Conservation (phyloP, 2,888 invertebrate species). For the Sphaerophoria rueppellii region DNA sequence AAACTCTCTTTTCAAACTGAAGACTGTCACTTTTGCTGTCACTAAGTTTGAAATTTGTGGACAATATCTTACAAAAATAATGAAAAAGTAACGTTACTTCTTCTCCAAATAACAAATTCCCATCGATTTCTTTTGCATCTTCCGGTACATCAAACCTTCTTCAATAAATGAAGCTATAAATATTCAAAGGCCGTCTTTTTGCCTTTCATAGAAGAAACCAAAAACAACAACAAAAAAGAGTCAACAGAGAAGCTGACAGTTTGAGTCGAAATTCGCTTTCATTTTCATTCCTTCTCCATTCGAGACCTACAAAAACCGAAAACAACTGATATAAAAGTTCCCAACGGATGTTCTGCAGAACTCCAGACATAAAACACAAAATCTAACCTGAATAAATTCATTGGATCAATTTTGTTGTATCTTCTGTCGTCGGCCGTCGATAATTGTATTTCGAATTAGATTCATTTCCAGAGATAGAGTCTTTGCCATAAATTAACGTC, state of each 20-base stretch:
- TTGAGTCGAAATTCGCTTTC: slow-evolving; percentile 18
- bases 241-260: background rate
- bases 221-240: background rate
- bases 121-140: slow-evolving; percentile 27
- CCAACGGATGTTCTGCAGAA: slow-evolving; percentile 31
- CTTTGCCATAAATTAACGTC: slow-evolving; percentile 24
- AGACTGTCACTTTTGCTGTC: too few species aligned
- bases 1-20: too few species aligned
- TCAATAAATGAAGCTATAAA: background rate
- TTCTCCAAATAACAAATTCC: background rate
- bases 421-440: background rate
- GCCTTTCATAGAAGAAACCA: background rate
- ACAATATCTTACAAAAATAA: background rate
- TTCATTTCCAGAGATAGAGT: slow-evolving; percentile 6
- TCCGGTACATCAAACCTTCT: slow-evolving; percentile 9
- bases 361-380: slow-evolving; percentile 8
- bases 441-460: slow-evolving; percentile 6
- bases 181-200: slow-evolving; percentile 10
- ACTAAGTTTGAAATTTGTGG: background rate
- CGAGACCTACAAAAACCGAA: too few species aligned
- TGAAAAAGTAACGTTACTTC: background rate
- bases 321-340: background rate
- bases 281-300: slow-evolving; percentile 2
- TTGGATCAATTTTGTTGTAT: slow-evolving; percentile 9
- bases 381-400: slow-evolving; percentile 28